These are phyloP conservation scores for Triplophysa yarkandensis DNA, from an alignment of 2,797 vertebrate genomes.

Conservation along the genomic window DNA sequence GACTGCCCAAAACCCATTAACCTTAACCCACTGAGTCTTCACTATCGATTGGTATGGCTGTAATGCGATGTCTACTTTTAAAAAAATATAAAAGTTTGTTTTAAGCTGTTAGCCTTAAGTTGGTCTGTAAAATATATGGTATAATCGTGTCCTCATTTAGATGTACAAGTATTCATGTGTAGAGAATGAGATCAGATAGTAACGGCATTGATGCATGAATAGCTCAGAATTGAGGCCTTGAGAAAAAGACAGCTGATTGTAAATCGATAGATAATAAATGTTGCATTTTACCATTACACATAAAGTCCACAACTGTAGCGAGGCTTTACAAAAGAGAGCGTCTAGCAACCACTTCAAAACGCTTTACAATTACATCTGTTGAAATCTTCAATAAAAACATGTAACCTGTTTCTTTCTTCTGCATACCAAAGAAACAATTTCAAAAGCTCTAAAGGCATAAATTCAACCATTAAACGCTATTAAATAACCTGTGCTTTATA, in stretches of 20 bases:
- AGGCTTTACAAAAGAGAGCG: not conserved
- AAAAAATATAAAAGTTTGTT: too few relatives aligned
- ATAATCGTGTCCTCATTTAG: too few relatives aligned
- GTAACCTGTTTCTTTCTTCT: not conserved
- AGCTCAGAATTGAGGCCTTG: not conserved
- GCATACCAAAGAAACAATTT: not conserved
- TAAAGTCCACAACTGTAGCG: not conserved
- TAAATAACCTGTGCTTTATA: not conserved
- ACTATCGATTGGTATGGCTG: too few relatives aligned
- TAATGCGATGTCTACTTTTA: too few relatives aligned
- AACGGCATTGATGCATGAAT: not conserved
- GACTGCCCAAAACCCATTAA: too few relatives aligned
- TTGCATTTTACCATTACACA: slow-evolving; percentile 29
- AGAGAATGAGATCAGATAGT: not conserved
- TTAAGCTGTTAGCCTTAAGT: too few relatives aligned
- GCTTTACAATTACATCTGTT: slow-evolving; percentile 5
- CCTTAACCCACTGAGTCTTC: too few relatives aligned
- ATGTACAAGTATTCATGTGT: not conserved
- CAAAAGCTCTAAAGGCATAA: not conserved
- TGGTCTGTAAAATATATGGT: too few relatives aligned
- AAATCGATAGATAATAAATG: slow-evolving; percentile 35
- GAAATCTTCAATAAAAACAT: not conserved
- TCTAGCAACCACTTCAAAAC: slow-evolving; percentile 1
- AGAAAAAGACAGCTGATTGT: slow-evolving; percentile 16
- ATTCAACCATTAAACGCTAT: too few relatives aligned